Base-by-base conservation (phyloP, 2,797 vertebrate species). In the Enteromius trimaculatus region DNA sequence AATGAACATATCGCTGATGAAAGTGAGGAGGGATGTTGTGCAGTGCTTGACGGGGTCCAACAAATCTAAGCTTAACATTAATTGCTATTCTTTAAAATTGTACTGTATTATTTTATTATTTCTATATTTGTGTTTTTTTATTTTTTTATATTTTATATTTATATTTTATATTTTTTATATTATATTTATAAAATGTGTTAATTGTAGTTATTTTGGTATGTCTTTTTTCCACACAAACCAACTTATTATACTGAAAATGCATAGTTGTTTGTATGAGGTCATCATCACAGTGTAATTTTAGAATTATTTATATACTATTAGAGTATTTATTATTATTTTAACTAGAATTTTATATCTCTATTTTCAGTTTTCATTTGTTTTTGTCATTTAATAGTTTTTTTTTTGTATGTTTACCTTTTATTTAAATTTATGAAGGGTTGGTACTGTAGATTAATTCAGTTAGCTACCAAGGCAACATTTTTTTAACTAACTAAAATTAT, bases 11-110 rank as follows among this genome's bases (percentile, higher is more conserved):
- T 55, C 17, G 21, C 37, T 65, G 76, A 68, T 76, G 49, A 62
- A 72, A 75, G 64, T 51, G 37, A 58, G 69, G 42, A 53, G 79
- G 62, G 53, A 65, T 70, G 7, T 64, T 82, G 29, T 26, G 21
- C 26, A 34, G 37, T 64, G 34, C 70, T 47, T 80, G 62, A 66
- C 70, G 37, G 17, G 8, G 69, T 58, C 26, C 66, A 10, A n/a
- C 10, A 78, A 65, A 34, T 4, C 60, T 3, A 66, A 34, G 34
- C 75, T 42, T 62, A 23, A 44, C 1, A 44, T 34, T 7, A 47
- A 26, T 31, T 47, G 26, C 19, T 6, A 14, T 42, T 77, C 9
- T 21, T 1, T 78, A 66, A 62, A 16, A 39, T 26, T 19, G 29
- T 4, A 1, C 13, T 39, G 11, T 13, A 58, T 23, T 13, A 39